A percentile compares a stretch with the other conserved stretches of the same genome.
Evolutionary conservation across 2,113 vertebrate genomes (phyloP).

Genomic region (Motacilla alba): DNA sequence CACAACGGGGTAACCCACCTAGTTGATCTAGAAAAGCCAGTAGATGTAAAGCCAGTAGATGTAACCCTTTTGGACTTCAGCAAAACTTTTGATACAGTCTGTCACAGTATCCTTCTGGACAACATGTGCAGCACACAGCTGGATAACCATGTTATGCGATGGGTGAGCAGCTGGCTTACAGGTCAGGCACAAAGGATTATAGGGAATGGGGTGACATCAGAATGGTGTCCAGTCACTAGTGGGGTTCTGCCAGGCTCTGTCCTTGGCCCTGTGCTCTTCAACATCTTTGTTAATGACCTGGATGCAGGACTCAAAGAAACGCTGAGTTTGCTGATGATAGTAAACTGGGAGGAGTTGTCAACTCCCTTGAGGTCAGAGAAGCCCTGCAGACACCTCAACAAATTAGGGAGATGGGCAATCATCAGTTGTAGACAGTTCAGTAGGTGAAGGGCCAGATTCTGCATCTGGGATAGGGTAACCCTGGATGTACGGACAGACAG

Average conservation of each 20-base stretch:
- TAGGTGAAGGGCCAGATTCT: too few relatives aligned
- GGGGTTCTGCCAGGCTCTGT: background rate
- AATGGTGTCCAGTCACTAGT: background rate
- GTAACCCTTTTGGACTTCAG: background rate
- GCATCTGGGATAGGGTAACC: too few relatives aligned
- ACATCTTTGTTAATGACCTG: too few relatives aligned
- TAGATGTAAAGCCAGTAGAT: background rate
- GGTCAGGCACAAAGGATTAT: background rate
- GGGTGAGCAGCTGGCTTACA: background rate
- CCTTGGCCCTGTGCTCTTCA: background rate
- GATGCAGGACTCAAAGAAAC: background rate
- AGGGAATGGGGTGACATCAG: background rate
- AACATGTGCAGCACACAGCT: background rate
- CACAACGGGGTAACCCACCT: background rate
- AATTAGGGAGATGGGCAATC: too few relatives aligned
- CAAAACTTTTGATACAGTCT: background rate
- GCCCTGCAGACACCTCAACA: too few relatives aligned
- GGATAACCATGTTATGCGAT: accelerated
- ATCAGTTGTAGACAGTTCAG: too few relatives aligned
- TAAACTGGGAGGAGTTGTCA: background rate
- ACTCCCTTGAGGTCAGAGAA: too few relatives aligned
- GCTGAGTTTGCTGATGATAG: background rate
- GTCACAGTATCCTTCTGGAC: background rate
- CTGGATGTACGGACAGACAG: too few relatives aligned
- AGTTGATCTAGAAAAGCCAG: background rate